Base-by-base conservation (phyloP, 2,888 invertebrate species). In the Eristalinus aeneus region DNA sequence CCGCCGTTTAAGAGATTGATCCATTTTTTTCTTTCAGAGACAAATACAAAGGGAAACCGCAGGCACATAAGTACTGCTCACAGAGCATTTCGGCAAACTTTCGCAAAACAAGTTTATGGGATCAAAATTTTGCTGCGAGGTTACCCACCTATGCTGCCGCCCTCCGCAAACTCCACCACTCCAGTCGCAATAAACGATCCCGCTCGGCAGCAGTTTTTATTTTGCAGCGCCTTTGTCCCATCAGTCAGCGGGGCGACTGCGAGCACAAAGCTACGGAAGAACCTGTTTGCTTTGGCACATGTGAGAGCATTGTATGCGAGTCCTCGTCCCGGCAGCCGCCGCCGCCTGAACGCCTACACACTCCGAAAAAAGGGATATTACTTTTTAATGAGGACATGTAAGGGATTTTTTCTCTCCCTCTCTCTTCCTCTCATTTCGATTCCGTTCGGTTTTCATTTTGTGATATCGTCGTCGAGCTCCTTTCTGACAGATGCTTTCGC, bases 361-460 rank as follows among this genome's bases (percentile, higher is more conserved):
- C 71, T n/a, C 54, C 53, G 63, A 67, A 68, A 67, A 76, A 80
- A 75, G 68, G 76, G 85, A 85, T 85, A 85, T 85, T 81, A 81
- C 81, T 81, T 85, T 85, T 85, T 85, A 85, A 85, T 85, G 81
- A 81, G 85, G 81, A 81, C 81, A 85, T 85, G 76, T 81, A 81
- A 76, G 68, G 61, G 63, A 22, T 56, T 61, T 64, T 60, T 68
- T 75, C 74, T 74, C 54, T 2, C 27, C 2, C 27, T 27, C 27
- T 2, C 27, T 27, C 27, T 27, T 5, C 27, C 27, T 54, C 69
- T 32, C 20, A 9, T 53, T 56, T 75, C 67, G 56, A 22, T 67
- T 60, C 32, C 34, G 12, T 12, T 31, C 34, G 46, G 56, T 76
- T 72, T 34, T 77, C 56, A 58, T 61, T 54, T 22, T 69, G 31